Base-by-base conservation (phyloP, 2,888 invertebrate species). In the Phaonia tiefii region DNA sequence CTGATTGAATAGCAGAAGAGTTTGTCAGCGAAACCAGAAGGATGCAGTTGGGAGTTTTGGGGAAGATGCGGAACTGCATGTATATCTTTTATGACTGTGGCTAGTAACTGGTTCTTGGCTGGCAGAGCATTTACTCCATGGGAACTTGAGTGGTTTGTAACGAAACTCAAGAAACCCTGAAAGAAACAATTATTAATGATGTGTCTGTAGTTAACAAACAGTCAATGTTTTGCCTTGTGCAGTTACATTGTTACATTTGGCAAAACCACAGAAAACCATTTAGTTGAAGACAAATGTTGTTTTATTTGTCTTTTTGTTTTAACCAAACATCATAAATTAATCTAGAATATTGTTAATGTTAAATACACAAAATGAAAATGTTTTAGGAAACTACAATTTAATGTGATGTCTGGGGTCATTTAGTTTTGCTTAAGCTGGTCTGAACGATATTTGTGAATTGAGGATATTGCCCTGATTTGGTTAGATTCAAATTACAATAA, bases 231-330 rank as follows among this genome's bases (percentile, higher is more conserved):
- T n/a, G 46, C 5, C 31, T 37, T 51, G 39, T 17, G 11, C 31
- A 56, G 56, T 15, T 31, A 54, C 63, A 60, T 63, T 73, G 70
- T 49, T 69, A 75, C 78, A 78, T 81, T 72, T 78, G 74, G 72
- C 37, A 26, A 75, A 78, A 78, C 78, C 78, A 72, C 78, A 78
- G 69, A 80, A 80, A 71, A 67, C 72, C 81, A 81, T 81, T 81
- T 81, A 77, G 63, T 58, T 75, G 22, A 39, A 58, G 74, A 75
- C 75, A 69, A n/a, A n/a, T n/a, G n/a, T n/a, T 20, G 17, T 75
- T 72, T 75, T 44, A 13, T 46, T 11, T 65, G 15, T 60, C 44
- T 44, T 15, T 1, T 26, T 49, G 69, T 71, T 26, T 11, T 13
- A 75, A 37, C 11, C 37, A 60, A 60, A 77, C 80, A 78, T 66